Conservation (phyloP, 2,113 vertebrate genomes). For the Andinoacara biseriatus region DNA sequence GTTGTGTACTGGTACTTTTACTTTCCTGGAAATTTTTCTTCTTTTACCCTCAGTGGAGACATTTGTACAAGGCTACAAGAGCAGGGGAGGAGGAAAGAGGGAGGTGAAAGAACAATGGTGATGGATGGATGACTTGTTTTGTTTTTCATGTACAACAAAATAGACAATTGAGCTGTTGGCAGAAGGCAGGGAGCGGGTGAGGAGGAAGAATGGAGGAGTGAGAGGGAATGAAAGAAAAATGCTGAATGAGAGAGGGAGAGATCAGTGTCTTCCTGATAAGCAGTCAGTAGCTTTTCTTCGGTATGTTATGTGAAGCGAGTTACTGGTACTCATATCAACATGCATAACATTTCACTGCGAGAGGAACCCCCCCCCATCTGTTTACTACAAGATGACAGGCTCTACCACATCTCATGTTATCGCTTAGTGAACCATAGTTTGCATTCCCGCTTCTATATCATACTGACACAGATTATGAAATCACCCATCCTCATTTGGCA, state of each 20-base stretch:
- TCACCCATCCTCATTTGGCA: constrained; percentile 30
- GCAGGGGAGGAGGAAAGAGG: constrained; percentile 12
- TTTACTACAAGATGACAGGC: constrained; percentile 57
- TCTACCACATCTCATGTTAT: constrained; percentile 47
- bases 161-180: constrained; percentile 30
- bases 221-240: not conserved
- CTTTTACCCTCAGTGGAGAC: constrained; percentile 4
- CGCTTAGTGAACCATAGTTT: constrained; percentile 21
- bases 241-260: not conserved
- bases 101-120: constrained; percentile 29
- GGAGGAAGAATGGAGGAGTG: constrained; percentile 19
- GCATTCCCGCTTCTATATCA: constrained; percentile 34
- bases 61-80: constrained; percentile 10
- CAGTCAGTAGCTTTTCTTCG: not conserved
- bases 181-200: constrained; percentile 5
- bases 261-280: constrained; percentile 13
- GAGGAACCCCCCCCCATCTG: not conserved
- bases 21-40: constrained; percentile 19
- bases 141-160: constrained; percentile 44
- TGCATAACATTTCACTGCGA: not conserved
- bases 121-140: constrained; percentile 54
- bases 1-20: constrained; percentile 6
- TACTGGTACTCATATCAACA: constrained; percentile 25
- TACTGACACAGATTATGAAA: constrained; percentile 25
- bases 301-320: not conserved